A percentile compares a stretch with the other conserved stretches of the same genome.
phyloP scores from a whole-genome alignment of 2,888 invertebrate species.

The Temnothorax rugatulus region DNA sequence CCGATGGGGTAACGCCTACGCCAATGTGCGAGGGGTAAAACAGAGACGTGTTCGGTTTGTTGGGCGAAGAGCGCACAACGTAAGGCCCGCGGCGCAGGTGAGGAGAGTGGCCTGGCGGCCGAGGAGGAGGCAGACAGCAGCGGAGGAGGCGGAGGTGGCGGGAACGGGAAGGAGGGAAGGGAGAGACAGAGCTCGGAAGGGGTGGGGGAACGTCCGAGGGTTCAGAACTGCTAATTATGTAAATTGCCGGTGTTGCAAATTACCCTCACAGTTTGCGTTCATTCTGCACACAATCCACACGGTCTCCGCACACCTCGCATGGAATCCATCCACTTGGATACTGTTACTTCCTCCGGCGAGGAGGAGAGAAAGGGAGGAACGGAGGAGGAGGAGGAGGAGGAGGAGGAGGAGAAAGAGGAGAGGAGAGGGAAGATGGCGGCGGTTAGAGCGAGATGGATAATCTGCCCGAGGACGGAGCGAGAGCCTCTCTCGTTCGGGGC shows the following conservation, averaged over 20 bases:
- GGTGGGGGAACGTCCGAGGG: constrained; percentile 80
- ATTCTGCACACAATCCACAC: constrained; percentile 86
- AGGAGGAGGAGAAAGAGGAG: constrained; percentile 1
- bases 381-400: neutral
- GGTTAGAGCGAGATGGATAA: constrained; percentile 50
- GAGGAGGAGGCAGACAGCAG: constrained; percentile 54
- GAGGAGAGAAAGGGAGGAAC: constrained; percentile 11
- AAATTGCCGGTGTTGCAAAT: constrained; percentile 86
- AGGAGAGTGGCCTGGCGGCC: constrained; percentile 49
- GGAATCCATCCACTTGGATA: constrained; percentile 83
- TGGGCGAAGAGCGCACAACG: constrained; percentile 59
- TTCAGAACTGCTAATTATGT: constrained; percentile 86
- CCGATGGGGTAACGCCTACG: constrained; percentile 50
- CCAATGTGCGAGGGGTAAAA: constrained; percentile 54
- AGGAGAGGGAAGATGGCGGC: constrained; percentile 53
- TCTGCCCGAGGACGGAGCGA: constrained; percentile 51
- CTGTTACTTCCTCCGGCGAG: constrained; percentile 79
- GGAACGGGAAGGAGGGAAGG: constrained; percentile 38
- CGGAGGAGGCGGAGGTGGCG: constrained; percentile 53
- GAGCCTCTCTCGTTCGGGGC: constrained; percentile 49
- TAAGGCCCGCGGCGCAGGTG: constrained; percentile 62
- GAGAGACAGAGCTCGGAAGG: constrained; percentile 51
- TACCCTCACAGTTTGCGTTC: constrained; percentile 86
- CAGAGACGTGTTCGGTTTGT: constrained; percentile 58
- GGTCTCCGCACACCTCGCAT: constrained; percentile 81